phyloP scores from a whole-genome alignment of 2,113 vertebrate genomes.

The rat (Rattus norvegicus) region DNA sequence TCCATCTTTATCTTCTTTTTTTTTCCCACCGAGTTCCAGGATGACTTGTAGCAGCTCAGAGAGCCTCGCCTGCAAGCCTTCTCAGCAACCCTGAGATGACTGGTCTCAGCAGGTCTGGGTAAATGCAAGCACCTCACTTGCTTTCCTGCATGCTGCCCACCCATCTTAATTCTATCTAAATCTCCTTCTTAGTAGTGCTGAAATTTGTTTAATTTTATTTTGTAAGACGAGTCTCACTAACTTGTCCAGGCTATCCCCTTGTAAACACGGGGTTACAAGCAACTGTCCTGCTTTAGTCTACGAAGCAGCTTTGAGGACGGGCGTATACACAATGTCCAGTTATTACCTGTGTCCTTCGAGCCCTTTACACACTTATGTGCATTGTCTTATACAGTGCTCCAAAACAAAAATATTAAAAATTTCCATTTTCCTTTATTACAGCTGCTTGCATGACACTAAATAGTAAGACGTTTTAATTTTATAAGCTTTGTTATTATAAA shows the following conservation, averaged over 20 bases:
- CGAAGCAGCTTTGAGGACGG: neutral
- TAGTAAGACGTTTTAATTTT: neutral
- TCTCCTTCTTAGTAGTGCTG: conserved; percentile 14
- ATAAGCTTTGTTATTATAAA: neutral
- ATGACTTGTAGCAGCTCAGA: conserved; percentile 2
- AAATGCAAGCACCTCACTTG: neutral
- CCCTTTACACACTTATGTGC: conserved; percentile 40
- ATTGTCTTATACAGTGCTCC: conserved; percentile 33
- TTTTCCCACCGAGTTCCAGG: conserved; percentile 44
- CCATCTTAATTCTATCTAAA: conserved; percentile 12
- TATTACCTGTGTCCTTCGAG: neutral
- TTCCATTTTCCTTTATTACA: conserved; percentile 39
- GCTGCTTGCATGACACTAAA: neutral
- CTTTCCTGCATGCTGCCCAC: neutral
- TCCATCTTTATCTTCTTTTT: conserved; percentile 7
- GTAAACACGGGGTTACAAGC: neutral
- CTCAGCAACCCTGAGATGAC: neutral
- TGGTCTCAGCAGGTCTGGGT: neutral
- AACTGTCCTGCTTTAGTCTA: neutral
- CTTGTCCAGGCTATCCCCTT: neutral
- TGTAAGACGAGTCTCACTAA: neutral
- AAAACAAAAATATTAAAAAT: conserved; percentile 53
- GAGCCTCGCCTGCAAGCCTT: conserved; percentile 35
- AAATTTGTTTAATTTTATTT: neutral
- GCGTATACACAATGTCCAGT: neutral